Percentiles rank a stretch among this genome's conserved stretches.
phyloP scores from a whole-genome alignment of 2,113 vertebrate genomes.

The Oceanodroma tethys region DNA sequence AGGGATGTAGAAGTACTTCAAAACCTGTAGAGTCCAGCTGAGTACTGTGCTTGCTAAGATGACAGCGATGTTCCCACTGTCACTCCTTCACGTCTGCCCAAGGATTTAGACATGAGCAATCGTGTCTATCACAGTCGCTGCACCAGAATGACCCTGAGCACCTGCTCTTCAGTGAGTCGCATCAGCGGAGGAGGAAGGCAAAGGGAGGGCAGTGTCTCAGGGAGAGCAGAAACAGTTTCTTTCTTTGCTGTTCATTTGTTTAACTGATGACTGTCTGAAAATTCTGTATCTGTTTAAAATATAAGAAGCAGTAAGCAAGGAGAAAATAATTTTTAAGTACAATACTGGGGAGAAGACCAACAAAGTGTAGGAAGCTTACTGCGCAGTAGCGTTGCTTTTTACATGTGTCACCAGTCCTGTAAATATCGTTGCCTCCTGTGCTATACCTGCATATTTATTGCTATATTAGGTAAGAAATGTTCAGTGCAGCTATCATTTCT shows the following conservation, averaged over 20 bases:
- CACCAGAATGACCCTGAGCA: background rate
- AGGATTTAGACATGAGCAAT: background rate
- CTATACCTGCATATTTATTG: background rate
- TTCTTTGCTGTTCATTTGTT: background rate
- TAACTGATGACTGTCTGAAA: background rate
- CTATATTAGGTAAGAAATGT: background rate
- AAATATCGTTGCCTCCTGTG: background rate
- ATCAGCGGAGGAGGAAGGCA: background rate
- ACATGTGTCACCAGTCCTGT: background rate
- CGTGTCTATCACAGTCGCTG: accelerated
- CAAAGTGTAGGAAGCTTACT: background rate
- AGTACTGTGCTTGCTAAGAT: background rate
- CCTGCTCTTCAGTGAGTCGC: background rate
- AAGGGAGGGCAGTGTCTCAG: accelerated
- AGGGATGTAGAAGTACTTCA: background rate
- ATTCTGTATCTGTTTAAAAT: background rate
- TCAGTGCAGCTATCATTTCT: background rate
- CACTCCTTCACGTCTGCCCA: background rate
- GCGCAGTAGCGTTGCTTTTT: background rate
- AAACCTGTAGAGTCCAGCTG: background rate
- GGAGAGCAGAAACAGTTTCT: background rate
- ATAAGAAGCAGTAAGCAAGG: background rate
- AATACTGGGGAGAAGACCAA: background rate
- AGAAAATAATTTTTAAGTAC: background rate
- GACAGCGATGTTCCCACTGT: background rate